phyloP scores from a whole-genome alignment of 2,888 invertebrate species.

The Choristoneura rosaceana region DNA sequence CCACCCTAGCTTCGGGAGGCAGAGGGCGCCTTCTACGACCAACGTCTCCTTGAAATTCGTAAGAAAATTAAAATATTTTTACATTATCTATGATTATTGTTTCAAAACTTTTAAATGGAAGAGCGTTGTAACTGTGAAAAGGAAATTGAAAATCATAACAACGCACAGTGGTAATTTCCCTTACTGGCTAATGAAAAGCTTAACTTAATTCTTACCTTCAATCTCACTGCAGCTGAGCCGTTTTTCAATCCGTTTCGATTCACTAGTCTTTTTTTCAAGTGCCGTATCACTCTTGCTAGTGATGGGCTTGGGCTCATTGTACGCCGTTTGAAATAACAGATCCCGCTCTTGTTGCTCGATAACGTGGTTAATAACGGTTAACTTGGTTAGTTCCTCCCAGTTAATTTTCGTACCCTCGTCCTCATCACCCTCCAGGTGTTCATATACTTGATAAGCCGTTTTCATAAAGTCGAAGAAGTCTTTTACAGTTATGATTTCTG shows the following conservation, averaged over 20 bases:
- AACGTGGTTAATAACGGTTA: constrained; percentile 79
- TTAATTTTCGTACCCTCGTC: constrained; percentile 76
- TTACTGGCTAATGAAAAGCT: no score
- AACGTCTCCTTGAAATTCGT: constrained; percentile 30
- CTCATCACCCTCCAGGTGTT: constrained; percentile 76
- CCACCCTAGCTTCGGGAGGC: constrained; percentile 70
- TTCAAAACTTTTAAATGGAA: no score
- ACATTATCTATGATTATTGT: not conserved
- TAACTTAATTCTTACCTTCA: constrained; percentile 61
- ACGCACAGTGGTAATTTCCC: not conserved
- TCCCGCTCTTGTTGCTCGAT: constrained; percentile 79
- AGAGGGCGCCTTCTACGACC: constrained; percentile 56
- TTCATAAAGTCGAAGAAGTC: constrained; percentile 90
- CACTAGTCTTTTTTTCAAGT: constrained; percentile 62
- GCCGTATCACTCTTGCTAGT: constrained; percentile 74
- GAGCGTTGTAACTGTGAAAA: no score
- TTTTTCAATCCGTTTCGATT: constrained; percentile 60
- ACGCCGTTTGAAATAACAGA: constrained; percentile 68
- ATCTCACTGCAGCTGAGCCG: constrained; percentile 74
- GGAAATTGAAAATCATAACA: no score
- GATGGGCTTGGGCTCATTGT: constrained; percentile 63
- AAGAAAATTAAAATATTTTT: not conserved
- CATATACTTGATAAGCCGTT: constrained; percentile 89
- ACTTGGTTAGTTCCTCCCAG: constrained; percentile 82
- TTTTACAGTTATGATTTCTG: constrained; percentile 88